These are phyloP conservation scores for Erythrocebus patas DNA, from an alignment of 2,113 vertebrate genomes.

Conservation along the genomic window DNA sequence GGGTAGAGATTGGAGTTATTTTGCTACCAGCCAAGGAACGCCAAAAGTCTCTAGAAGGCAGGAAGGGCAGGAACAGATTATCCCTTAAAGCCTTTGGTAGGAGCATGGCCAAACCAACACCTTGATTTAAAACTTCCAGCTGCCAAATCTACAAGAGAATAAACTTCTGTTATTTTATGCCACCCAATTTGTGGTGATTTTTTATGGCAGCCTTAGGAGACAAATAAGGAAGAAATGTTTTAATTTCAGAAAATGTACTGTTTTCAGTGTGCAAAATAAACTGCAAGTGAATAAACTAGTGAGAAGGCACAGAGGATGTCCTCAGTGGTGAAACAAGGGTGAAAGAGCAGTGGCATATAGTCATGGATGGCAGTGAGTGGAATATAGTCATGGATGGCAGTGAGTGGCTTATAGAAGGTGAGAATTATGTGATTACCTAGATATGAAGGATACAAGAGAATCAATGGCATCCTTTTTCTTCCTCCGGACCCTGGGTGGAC, in stretches of 20 bases:
- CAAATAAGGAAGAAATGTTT: neutral
- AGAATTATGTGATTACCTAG: neutral
- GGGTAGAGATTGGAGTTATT: neutral
- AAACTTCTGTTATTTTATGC: neutral
- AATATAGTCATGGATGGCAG: neutral
- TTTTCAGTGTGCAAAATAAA: neutral
- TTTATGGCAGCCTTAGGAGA: neutral
- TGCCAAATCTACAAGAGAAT: neutral
- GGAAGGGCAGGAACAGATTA: neutral
- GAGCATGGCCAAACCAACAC: too few species aligned
- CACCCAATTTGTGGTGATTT: neutral
- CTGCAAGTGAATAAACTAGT: neutral
- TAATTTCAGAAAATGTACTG: neutral
- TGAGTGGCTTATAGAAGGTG: neutral
- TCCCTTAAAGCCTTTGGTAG: neutral
- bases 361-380: too few species aligned
- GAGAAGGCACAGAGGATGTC: neutral
- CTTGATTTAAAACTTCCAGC: neutral
- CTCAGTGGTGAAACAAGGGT: neutral
- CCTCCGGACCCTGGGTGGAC: neutral
- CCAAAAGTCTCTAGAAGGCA: neutral
- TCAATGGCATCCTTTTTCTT: neutral
- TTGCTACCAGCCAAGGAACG: neutral
- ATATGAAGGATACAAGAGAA: neutral
- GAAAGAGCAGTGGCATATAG: neutral